A percentile compares a stretch with the other conserved stretches of the same genome.
These are phyloP conservation scores for Oegoconia quadripuncta DNA, from an alignment of 2,888 invertebrate species.

Conservation along the genomic window DNA sequence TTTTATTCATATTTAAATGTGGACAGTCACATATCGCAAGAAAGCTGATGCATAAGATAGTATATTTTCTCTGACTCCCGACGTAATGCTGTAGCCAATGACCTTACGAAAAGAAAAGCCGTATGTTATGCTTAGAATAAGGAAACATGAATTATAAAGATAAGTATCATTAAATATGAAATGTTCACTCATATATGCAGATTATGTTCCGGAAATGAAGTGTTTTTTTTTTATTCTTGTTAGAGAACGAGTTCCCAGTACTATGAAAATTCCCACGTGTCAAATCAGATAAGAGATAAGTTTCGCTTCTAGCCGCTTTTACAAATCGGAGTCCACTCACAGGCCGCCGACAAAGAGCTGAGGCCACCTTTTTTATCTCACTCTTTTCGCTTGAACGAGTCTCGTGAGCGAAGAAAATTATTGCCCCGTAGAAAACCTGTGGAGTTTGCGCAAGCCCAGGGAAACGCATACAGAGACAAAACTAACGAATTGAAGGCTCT, in stretches of 20 bases:
- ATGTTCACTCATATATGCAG: too few species aligned
- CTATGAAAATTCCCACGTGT: neutral
- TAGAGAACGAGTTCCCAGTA: too few species aligned
- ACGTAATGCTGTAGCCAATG: neutral
- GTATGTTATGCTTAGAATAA: too few species aligned
- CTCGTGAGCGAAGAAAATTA: conserved; percentile 59
- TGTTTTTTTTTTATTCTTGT: too few species aligned
- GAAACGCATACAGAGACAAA: too few species aligned
- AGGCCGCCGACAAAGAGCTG: conserved; percentile 55
- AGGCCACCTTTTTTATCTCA: conserved; percentile 63
- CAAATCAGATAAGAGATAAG: conserved; percentile 2
- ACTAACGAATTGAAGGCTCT: too few species aligned
- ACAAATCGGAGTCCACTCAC: conserved; percentile 28
- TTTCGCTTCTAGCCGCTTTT: neutral
- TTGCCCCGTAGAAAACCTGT: conserved; percentile 53
- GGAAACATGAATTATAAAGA: too few species aligned
- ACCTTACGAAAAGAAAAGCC: too few species aligned
- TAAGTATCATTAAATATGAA: too few species aligned
- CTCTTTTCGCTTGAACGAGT: conserved; percentile 59
- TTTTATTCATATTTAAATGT: conserved; percentile 42
- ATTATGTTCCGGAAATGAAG: too few species aligned
- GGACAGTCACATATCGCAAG: conserved; percentile 23
- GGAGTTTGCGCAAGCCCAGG: conserved; percentile 43
- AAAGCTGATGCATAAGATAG: conserved; percentile 7
- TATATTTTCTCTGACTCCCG: neutral